These are phyloP conservation scores for Gallinago media DNA, from an alignment of 2,113 vertebrate genomes.

Conservation along the genomic window DNA sequence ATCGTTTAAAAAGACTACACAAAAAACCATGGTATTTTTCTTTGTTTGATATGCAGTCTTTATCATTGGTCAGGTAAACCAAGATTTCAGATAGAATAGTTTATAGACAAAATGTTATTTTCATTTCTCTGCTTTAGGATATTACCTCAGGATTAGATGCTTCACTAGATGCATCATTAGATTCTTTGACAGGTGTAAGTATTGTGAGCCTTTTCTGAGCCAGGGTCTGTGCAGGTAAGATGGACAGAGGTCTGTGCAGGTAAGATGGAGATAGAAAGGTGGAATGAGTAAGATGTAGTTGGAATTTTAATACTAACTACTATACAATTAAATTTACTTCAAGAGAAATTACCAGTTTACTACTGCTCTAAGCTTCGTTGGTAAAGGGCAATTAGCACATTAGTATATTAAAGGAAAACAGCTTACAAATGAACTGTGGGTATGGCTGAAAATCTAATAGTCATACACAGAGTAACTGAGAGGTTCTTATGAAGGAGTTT, in stretches of 20 bases:
- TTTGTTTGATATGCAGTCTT: neutral
- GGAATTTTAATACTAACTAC: neutral
- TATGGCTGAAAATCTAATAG: neutral
- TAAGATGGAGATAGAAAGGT: neutral
- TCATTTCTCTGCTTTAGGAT: neutral
- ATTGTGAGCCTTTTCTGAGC: neutral
- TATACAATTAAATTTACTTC: neutral
- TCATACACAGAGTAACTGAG: neutral
- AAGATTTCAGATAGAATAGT: neutral
- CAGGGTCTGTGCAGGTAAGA: neutral
- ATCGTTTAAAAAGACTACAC: neutral
- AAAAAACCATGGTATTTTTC: accelerated
- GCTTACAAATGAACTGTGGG: neutral
- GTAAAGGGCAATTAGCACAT: neutral
- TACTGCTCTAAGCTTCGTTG: neutral
- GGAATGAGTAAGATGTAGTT: neutral
- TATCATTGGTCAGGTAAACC: neutral
- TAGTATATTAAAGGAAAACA: neutral
- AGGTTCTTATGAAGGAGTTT: neutral
- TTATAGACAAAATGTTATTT: neutral
- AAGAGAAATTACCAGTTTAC: neutral
- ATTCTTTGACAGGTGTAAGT: neutral
- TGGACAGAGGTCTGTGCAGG: neutral
- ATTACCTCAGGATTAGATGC: neutral
- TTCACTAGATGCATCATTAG: neutral